Evolutionary conservation across 2,888 invertebrate genomes (phyloP).

Genomic region (Digitonthophagus gazella): DNA sequence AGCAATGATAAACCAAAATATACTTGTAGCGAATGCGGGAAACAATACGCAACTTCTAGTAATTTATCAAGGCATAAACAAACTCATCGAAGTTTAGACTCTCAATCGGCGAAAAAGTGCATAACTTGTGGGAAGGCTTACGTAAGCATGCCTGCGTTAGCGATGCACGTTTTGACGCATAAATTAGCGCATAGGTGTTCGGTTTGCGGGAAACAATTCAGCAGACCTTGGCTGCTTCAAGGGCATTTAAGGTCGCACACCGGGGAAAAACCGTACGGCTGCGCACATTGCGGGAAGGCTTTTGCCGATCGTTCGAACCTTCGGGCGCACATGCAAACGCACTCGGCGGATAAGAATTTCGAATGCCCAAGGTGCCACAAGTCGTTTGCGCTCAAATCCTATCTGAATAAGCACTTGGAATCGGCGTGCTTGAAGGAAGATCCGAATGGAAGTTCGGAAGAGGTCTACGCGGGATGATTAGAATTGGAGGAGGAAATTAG

Average conservation of each 20-base stretch:
- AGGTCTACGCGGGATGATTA: constrained; percentile 43
- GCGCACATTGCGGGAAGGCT: constrained; percentile 91
- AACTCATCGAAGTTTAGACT: constrained; percentile 89
- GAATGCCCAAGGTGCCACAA: constrained; percentile 85
- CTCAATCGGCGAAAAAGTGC: constrained; percentile 90
- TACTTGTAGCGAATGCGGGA: constrained; percentile 86
- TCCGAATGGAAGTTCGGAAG: constrained; percentile 45
- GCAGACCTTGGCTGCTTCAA: constrained; percentile 91
- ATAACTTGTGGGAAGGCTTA: constrained; percentile 94
- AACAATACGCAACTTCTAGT: constrained; percentile 86
- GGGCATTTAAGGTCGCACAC: constrained; percentile 88
- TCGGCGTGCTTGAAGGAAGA: constrained; percentile 78
- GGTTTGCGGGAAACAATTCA: constrained; percentile 92
- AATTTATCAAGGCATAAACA: constrained; percentile 88
- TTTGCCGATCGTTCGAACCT: constrained; percentile 93
- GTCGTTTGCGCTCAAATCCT: constrained; percentile 90
- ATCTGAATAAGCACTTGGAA: constrained; percentile 92
- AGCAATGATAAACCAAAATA: constrained; percentile 55
- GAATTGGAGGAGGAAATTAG: constrained; percentile 5
- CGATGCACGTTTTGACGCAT: constrained; percentile 91
- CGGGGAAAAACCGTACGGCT: constrained; percentile 90
- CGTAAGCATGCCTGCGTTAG: constrained; percentile 95
- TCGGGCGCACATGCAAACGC: constrained; percentile 92
- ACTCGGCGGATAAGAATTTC: constrained; percentile 86
- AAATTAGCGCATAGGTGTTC: constrained; percentile 88